These are phyloP conservation scores for Danio rerio DNA, from an alignment of 2,113 vertebrate species.

Conservation along the genomic window GRCz12tu NC_133177.1:34301001-34301500, in stretches of 20 bases:
- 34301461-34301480: too few relatives aligned
- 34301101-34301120: too few relatives aligned
- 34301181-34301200: too few relatives aligned
- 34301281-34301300: not conserved
- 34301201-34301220: not conserved
- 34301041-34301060: too few relatives aligned
- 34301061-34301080: too few relatives aligned
- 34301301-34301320: not conserved
- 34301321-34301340: not conserved
- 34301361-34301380: conserved; percentile 1
- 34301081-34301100: too few relatives aligned
- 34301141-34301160: too few relatives aligned
- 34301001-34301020: too few relatives aligned
- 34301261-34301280: not conserved
- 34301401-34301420: conserved; percentile 51
- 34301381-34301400: conserved; percentile 51
- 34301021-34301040: too few relatives aligned
- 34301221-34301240: conserved; percentile 17
- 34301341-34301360: conserved; percentile 7
- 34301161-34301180: too few relatives aligned
- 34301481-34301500: too few relatives aligned
- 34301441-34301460: conserved; percentile 17
- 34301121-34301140: too few relatives aligned
- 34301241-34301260: not conserved
- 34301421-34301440: conserved; percentile 62